Conservation (phyloP, 2,888 invertebrate genomes). For the Aelia acuminata region DNA sequence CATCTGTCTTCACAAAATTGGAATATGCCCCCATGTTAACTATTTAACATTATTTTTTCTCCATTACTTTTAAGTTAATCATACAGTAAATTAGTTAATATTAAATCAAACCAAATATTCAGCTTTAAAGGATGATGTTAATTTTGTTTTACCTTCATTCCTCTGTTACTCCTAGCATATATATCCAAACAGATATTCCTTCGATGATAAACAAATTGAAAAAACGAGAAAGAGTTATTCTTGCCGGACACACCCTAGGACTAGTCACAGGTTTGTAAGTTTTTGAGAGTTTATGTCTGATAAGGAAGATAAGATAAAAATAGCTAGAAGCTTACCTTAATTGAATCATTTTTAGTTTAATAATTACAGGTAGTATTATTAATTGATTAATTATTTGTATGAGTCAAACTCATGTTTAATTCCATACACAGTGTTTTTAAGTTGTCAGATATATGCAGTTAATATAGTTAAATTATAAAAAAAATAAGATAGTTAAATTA, state of each 20-base stretch:
- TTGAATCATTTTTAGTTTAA: background rate
- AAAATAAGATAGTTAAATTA: no score
- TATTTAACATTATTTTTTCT: background rate
- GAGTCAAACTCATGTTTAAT: no score
- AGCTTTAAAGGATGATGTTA: background rate
- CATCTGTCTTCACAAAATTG: background rate
- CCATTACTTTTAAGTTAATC: background rate
- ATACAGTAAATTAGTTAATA: background rate
- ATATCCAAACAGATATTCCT: constrained; percentile 16
- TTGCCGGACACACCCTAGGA: constrained; percentile 37
- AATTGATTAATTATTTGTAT: background rate
- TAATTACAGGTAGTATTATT: background rate
- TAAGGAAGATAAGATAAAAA: constrained; percentile 45
- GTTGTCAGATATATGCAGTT: no score
- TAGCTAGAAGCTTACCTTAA: constrained; percentile 28
- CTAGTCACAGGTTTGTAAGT: constrained; percentile 33
- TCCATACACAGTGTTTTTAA: no score
- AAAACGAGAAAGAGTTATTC: background rate
- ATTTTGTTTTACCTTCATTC: constrained; percentile 6
- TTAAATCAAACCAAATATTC: background rate
- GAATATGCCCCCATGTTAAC: no score
- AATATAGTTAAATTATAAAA: no score
- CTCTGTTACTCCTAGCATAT: background rate
- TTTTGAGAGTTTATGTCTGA: constrained; percentile 25
- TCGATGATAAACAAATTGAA: background rate